A percentile compares a stretch with the other conserved stretches of the same genome.
Evolutionary conservation across 1,140 invertebrate genomes (phyloP).

Genomic region (Papilio dardanus): DNA sequence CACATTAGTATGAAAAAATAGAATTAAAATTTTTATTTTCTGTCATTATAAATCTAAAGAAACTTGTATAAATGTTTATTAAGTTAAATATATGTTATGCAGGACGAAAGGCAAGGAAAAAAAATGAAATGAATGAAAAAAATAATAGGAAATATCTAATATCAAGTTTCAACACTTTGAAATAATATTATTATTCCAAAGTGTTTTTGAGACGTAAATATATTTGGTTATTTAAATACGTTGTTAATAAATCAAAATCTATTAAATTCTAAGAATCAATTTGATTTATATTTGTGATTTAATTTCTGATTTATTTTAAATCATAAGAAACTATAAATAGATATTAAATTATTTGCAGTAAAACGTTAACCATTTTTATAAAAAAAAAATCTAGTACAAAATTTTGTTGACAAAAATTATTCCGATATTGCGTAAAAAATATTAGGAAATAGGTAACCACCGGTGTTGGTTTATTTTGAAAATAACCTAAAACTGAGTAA

Average conservation of each 20-base stretch:
- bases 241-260: neutral
- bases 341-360: too few species aligned
- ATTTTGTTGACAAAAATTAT: too few species aligned
- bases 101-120: neutral
- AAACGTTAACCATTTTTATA: too few species aligned
- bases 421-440: too few species aligned
- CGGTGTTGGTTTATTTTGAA: too few species aligned
- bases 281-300: neutral
- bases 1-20: constrained; percentile 38
- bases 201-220: neutral
- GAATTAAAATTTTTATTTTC: neutral
- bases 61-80: constrained; percentile 17
- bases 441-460: too few species aligned
- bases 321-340: too few species aligned
- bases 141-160: neutral
- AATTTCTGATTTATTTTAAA: too few species aligned
- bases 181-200: neutral
- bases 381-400: too few species aligned
- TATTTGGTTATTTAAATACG: neutral
- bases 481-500: too few species aligned
- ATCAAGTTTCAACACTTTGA: neutral
- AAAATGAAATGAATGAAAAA: neutral
- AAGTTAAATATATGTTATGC: constrained; percentile 10
- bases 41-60: neutral
- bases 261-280: neutral